These are phyloP conservation scores for Formicarius rufipectus DNA, from an alignment of 2,113 vertebrate species.

Conservation along the genomic window DNA sequence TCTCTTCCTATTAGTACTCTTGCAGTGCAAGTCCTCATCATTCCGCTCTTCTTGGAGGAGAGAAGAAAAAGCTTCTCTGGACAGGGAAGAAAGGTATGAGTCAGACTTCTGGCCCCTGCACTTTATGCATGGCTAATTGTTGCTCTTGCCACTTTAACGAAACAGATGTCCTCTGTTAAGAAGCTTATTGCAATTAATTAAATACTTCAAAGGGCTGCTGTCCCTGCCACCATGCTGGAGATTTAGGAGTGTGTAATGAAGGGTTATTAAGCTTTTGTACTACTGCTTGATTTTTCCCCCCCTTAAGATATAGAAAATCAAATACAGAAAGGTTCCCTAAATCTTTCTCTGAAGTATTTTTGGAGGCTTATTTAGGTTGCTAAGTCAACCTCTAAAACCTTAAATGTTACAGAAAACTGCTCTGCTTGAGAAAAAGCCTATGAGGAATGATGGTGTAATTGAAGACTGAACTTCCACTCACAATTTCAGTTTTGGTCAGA, in stretches of 20 bases:
- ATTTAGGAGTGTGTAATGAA: not conserved
- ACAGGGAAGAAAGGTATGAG: not conserved
- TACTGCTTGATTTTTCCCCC: not conserved
- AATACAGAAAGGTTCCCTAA: not conserved
- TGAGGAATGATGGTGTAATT: not conserved
- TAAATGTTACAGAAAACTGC: not conserved
- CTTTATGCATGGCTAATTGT: not conserved
- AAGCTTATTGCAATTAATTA: not conserved
- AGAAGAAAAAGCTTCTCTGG: not conserved
- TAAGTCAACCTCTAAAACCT: not conserved
- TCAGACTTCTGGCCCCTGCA: not conserved
- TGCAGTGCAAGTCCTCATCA: not conserved
- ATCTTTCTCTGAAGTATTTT: not conserved
- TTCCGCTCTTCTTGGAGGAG: not conserved
- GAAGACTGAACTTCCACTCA: not conserved
- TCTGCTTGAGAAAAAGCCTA: not conserved
- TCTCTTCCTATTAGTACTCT: not conserved
- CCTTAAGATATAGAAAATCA: not conserved
- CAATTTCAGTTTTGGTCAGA: not conserved
- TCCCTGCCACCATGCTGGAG: not conserved
- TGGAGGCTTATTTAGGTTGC: not conserved
- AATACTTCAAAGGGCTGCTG: not conserved
- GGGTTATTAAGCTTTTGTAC: not conserved
- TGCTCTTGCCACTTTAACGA: not conserved
- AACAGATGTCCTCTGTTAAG: not conserved